Evolutionary conservation across 2,888 invertebrate species (phyloP), one percentile per base, ranked within the genome.

Genomic region (Conchocele bisecta): DNA sequence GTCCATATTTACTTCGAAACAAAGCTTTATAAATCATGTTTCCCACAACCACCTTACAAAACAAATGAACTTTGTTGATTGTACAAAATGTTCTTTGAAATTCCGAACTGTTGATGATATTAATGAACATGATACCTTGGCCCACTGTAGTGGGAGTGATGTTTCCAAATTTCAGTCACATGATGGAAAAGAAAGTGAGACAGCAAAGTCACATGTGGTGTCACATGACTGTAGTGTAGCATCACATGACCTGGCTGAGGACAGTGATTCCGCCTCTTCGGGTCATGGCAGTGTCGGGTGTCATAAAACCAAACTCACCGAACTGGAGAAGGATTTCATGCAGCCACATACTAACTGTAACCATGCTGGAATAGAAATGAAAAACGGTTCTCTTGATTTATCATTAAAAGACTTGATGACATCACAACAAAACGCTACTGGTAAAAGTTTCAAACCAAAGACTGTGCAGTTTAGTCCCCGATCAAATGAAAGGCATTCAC

Each of bases 51-150:
- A 88, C 64, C 61, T 86, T n/a, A 68, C 67, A 20, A 63, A 61
- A 17, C 67, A 75, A 26, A 44, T 58, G 0, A 57, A 63, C 0
- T 69, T 63, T 31, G 64, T 76, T 13, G 58, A 71, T n/a, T 86
- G 84, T 57, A 53, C 69, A 15, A 57, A 61, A 13, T 87, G 87
- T 66, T 56, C 59, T 22, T 61, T 86, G n/a, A 82, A 76, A 41
- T 86, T 86, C 48, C 59, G 74, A 48, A 86, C 85, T 28, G 73
- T 78, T 22, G 83, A 86, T 54, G 86, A 86, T 53, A 57, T 86
- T 13, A 70, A 68, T 39, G 63, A 64, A 20, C 86, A 87, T 65
- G 33, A 66, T 5, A 58, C 69, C 9, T 64, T 64, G 31, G 65
- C 75, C 13, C 83, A 84, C 20, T 41, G n/a, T 58, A 50, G 63